Evolutionary conservation across 2,797 vertebrate species (phyloP).

Genomic region (Phoebastria nigripes): DNA sequence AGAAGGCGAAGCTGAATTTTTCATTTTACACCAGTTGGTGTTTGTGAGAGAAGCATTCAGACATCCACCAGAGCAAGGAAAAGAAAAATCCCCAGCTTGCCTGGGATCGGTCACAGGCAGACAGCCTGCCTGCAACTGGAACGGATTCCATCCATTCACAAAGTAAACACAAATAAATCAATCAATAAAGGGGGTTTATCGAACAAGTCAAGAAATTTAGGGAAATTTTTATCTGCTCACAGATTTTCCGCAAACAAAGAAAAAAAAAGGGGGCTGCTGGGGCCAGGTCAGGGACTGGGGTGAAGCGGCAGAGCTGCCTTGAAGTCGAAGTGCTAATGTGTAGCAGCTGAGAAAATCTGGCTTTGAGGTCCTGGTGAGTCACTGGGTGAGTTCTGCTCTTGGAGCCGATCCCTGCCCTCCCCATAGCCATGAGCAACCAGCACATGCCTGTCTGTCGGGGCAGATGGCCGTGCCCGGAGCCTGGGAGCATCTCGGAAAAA

Average conservation of each 20-base stretch:
- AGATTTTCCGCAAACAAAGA: not conserved
- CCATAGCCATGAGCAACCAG: not conserved
- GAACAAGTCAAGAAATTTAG: not conserved
- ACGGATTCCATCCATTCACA: not conserved
- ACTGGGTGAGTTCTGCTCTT: not conserved
- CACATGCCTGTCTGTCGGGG: not conserved
- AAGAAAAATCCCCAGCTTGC: not conserved
- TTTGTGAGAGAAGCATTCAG: not conserved
- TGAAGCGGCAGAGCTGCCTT: not conserved
- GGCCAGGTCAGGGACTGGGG: not conserved
- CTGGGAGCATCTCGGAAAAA: not conserved
- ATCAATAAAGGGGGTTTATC: not conserved
- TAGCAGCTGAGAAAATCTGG: not conserved
- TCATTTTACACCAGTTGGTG: not conserved
- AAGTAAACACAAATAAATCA: not conserved
- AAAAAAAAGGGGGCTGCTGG: not conserved
- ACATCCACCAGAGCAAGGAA: not conserved
- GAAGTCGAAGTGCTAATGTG: not conserved
- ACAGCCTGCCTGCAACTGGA: not conserved
- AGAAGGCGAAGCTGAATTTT: not conserved
- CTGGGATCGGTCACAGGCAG: not conserved
- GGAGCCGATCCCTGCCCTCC: not conserved
- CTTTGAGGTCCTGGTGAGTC: not conserved
- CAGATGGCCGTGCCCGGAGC: fast-evolving
- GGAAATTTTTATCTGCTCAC: not conserved